Evolutionary conservation across 2,113 vertebrate genomes (phyloP), one percentile per base, ranked within the genome.

Genomic region (Petrocephalus microphthalmus): DNA sequence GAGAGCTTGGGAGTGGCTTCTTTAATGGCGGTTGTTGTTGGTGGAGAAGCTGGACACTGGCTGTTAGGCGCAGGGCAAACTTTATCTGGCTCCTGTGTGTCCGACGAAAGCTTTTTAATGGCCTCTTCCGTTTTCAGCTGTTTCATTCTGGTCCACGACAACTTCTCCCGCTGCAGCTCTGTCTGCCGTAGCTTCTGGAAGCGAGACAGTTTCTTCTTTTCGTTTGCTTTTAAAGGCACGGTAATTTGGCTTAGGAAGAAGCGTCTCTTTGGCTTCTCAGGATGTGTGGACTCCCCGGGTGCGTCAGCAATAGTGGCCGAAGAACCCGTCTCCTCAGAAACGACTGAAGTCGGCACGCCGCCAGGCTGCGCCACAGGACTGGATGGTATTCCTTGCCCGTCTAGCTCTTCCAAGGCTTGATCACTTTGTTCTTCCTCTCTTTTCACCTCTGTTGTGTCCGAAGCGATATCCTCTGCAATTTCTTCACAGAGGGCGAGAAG

Each of bases 71-170:
- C 52, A n/a, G 60, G 47, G 42, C 6, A 54, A 11, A 10, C 42
- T 42, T 45, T 92, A 5, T 47, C 81, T 54, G 92, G 91, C 91
- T 91, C 93, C 2, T 91, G 92, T 0, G 91, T 92, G 20, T 93
- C 92, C 5, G 91, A 91, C 57, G 93, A 92, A 88, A 93, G 88
- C 86, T 90, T 93, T 89, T 95, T 95, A 92, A 92, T 94, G 19
- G 93, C 93, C 89, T 96, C 94, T 86, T 96, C 95, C 0, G 94
- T 94, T 89, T 96, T 96, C 0, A 96, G 92, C 89, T 95, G 95
- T 92, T 98, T 99, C 83, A 99, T 97, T 92, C 97, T 97, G 42
- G 97, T 98, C 98, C 98, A 99, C n/a, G 97, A 98, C 92, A 96
- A 93, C 86, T 96, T 95, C 85, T 96, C 95, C 87, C 95, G 91